Conservation (phyloP, 2,797 vertebrate species). For the Pygocentrus nattereri region DNA sequence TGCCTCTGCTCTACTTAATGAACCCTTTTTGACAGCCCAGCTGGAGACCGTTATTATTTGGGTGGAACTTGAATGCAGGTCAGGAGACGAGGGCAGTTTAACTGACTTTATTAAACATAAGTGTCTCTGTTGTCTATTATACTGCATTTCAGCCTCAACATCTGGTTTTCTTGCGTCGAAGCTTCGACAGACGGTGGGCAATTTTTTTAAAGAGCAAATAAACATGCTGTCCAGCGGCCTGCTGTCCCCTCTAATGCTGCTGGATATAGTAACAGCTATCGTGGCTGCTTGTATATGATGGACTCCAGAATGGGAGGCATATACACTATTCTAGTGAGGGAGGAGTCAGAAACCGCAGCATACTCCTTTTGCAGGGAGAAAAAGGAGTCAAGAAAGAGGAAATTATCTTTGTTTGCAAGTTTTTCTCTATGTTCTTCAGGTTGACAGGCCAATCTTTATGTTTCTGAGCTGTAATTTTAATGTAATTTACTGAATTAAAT, state of each 20-base stretch:
- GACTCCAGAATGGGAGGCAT: neutral
- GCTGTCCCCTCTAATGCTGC: neutral
- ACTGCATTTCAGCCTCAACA: neutral
- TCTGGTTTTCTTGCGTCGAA: neutral
- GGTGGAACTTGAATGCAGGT: slow-evolving; percentile 12
- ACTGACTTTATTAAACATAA: neutral
- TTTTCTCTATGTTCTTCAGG: neutral
- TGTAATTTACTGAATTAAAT: neutral
- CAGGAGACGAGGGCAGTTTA: neutral
- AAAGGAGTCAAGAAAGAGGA: neutral
- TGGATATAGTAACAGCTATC: slow-evolving; percentile 1
- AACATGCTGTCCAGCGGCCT: neutral
- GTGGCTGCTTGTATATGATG: neutral
- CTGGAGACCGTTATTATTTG: slow-evolving; percentile 39
- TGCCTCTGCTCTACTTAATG: slow-evolving; percentile 10
- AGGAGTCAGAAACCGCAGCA: slow-evolving; percentile 45
- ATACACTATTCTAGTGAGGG: slow-evolving; percentile 5
- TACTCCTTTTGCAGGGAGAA: neutral
- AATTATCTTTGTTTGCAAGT: neutral
- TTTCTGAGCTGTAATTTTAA: neutral
- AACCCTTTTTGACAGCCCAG: slow-evolving; percentile 22
- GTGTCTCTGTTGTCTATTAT: neutral
- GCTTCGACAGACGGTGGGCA: slow-evolving; percentile 29
- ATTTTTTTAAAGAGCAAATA: slow-evolving; percentile 27
- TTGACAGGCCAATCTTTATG: neutral